phyloP scores from a whole-genome alignment of 2,797 vertebrate genomes.

The Leuciscus waleckii region DNA sequence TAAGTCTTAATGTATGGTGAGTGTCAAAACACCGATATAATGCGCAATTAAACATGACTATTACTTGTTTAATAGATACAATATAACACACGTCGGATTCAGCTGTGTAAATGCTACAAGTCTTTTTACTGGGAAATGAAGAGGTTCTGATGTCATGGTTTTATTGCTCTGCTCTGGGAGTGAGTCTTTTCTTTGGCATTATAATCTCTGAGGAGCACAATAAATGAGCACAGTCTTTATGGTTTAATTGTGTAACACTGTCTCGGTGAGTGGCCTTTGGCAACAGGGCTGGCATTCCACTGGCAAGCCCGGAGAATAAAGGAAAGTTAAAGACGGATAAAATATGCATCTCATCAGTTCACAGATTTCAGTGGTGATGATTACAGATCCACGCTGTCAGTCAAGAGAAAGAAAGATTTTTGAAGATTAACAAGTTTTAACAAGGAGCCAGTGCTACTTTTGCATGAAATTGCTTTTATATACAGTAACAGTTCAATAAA shows the following conservation, averaged over 20 bases:
- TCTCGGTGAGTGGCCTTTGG: slow-evolving; percentile 54
- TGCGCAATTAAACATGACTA: slow-evolving; percentile 44
- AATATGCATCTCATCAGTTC: slow-evolving; percentile 52
- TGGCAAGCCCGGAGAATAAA: slow-evolving; percentile 30
- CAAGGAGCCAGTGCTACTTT: not conserved
- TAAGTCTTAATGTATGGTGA: slow-evolving; percentile 23
- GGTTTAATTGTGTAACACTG: slow-evolving; percentile 59
- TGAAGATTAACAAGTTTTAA: slow-evolving; percentile 1
- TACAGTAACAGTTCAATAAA: not conserved
- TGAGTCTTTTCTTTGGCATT: slow-evolving; percentile 56
- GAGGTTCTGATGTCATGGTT: slow-evolving; percentile 53
- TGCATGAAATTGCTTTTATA: not conserved
- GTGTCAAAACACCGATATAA: slow-evolving; percentile 40
- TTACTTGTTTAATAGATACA: slow-evolving; percentile 42
- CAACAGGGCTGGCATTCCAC: slow-evolving; percentile 36
- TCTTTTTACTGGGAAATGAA: slow-evolving; percentile 50
- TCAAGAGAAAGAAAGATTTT: not conserved
- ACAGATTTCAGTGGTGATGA: slow-evolving; percentile 10
- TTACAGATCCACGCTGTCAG: slow-evolving; percentile 30
- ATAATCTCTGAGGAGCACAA: slow-evolving; percentile 54
- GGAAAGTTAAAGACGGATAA: slow-evolving; percentile 39
- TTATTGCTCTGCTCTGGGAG: slow-evolving; percentile 48
- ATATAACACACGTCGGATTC: slow-evolving; percentile 39
- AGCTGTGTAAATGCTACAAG: slow-evolving; percentile 40
- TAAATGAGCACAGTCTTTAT: slow-evolving; percentile 54